A percentile compares a stretch with the other conserved stretches of the same genome.
phyloP scores from a whole-genome alignment of 2,797 vertebrate species.

The Onychomys torridus region DNA sequence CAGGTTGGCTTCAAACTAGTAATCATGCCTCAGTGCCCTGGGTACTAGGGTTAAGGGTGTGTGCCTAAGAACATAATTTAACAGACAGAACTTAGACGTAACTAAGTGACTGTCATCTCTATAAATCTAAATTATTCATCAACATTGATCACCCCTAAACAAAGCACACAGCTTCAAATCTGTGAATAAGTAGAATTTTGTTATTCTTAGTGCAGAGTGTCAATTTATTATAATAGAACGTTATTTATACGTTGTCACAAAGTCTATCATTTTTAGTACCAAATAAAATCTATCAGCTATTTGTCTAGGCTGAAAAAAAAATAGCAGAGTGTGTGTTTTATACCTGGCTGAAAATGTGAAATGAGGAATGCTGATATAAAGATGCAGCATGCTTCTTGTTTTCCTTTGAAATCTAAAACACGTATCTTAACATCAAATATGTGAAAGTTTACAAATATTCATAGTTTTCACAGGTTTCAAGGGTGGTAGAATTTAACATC shows the following conservation, averaged over 20 bases:
- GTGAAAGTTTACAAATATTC: neutral
- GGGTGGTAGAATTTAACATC: neutral
- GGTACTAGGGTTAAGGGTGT: neutral
- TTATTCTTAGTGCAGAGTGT: slow-evolving; percentile 30
- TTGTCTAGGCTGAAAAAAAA: slow-evolving; percentile 30
- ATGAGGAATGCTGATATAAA: neutral
- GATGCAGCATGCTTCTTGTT: neutral
- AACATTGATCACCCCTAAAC: neutral
- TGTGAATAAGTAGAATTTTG: slow-evolving; percentile 37
- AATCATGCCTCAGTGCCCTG: neutral
- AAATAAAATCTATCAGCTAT: slow-evolving; percentile 63
- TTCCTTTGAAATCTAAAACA: slow-evolving; percentile 14
- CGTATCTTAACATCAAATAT: neutral
- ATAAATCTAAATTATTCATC: slow-evolving; percentile 53
- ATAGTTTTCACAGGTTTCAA: neutral
- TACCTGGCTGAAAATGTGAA: neutral
- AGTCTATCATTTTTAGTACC: slow-evolving; percentile 62
- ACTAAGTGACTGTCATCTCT: slow-evolving; percentile 30
- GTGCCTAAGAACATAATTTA: neutral
- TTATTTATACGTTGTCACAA: slow-evolving; percentile 51
- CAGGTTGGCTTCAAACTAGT: no score
- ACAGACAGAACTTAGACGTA: neutral
- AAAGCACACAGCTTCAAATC: slow-evolving; percentile 34
- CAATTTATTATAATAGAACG: slow-evolving; percentile 45
- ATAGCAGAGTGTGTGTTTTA: neutral